Conservation (phyloP, 1,140 invertebrate genomes). For the Ips typographus region DNA sequence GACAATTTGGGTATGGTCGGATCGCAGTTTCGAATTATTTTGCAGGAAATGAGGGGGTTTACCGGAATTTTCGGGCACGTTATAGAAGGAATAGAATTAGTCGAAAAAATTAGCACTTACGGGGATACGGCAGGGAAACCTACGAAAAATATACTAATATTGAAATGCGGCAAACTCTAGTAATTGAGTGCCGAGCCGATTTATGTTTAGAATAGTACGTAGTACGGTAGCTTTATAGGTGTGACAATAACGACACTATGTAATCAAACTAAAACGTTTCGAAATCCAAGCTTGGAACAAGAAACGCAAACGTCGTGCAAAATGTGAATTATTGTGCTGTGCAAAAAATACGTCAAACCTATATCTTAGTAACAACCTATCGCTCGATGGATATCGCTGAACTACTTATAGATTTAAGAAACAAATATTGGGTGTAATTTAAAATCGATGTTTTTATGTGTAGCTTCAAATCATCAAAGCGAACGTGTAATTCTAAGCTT, state of each 20-base stretch:
- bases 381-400: constrained; percentile 20
- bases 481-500: constrained; percentile 35
- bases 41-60: constrained; percentile 79
- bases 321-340: not conserved
- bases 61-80: constrained; percentile 83
- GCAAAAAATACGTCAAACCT: constrained; percentile 1
- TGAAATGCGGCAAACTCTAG: constrained; percentile 74
- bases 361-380: constrained; percentile 7
- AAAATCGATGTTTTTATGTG: constrained; percentile 45
- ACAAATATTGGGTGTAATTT: constrained; percentile 32
- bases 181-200: constrained; percentile 2
- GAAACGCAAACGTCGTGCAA: not conserved
- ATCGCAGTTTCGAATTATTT: constrained; percentile 79
- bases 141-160: constrained; percentile 71
- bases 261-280: constrained; percentile 26
- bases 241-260: constrained; percentile 28
- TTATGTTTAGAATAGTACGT: constrained; percentile 19
- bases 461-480: constrained; percentile 39
- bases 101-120: constrained; percentile 76
- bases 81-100: constrained; percentile 75
- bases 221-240: constrained; percentile 20
- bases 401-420: constrained; percentile 27
- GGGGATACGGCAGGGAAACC: constrained; percentile 77
- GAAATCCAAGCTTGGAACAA: not conserved
- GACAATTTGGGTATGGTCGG: constrained; percentile 80